These are phyloP conservation scores for Aphis craccivora DNA, from an alignment of 1,140 invertebrate species.

Conservation along the genomic window DNA sequence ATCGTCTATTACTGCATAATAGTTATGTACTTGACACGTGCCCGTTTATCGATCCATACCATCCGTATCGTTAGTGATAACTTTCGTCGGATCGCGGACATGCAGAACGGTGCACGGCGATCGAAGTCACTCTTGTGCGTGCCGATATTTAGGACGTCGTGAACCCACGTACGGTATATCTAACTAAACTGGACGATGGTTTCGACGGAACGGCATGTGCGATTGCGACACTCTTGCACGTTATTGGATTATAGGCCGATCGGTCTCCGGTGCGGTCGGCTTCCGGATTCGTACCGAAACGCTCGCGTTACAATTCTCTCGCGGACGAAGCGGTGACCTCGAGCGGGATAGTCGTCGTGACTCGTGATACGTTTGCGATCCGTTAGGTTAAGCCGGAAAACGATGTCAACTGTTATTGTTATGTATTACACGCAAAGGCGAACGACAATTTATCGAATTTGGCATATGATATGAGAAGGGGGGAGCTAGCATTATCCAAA, in stretches of 20 bases:
- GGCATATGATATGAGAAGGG: too few species aligned
- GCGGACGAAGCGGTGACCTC: background rate
- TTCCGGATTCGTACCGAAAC: background rate
- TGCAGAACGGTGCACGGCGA: too few species aligned
- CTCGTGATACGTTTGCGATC: background rate
- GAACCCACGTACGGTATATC: background rate
- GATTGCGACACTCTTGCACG: background rate
- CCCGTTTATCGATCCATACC: background rate
- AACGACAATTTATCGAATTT: too few species aligned
- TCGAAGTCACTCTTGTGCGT: too few species aligned
- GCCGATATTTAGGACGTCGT: too few species aligned
- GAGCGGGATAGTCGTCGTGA: too few species aligned
- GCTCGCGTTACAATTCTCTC: background rate
- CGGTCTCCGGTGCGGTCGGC: background rate
- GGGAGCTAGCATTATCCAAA: too few species aligned
- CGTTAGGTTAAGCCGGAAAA: too few species aligned
- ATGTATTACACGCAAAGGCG: too few species aligned
- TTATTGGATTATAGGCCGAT: background rate
- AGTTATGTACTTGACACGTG: background rate
- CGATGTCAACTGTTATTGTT: too few species aligned
- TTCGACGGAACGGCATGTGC: background rate
- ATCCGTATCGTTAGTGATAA: too few species aligned
- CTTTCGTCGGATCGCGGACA: background rate
- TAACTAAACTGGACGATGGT: too few species aligned
- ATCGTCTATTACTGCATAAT: background rate